phyloP scores from a whole-genome alignment of 2,888 invertebrate species.

The Macrophya alboannulata region DNA sequence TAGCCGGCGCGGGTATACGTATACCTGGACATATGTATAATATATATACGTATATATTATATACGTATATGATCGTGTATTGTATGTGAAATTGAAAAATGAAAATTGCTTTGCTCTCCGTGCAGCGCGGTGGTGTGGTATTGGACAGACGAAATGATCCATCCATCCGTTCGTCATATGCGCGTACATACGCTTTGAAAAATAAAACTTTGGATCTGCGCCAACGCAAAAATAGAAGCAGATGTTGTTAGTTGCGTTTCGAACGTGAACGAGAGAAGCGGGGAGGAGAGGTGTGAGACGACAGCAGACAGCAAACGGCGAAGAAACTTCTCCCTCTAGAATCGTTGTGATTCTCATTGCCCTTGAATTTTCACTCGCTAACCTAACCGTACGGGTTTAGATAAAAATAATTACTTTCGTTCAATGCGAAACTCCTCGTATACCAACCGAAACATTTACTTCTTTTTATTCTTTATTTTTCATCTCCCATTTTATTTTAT shows the following conservation, averaged over 20 bases:
- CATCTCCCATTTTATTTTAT: neutral
- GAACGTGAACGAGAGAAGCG: conserved; percentile 61
- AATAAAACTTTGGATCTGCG: conserved; percentile 78
- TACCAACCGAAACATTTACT: neutral
- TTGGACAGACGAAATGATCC: conserved; percentile 61
- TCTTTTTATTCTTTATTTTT: neutral
- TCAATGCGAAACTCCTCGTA: conserved; percentile 64
- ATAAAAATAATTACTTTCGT: conserved; percentile 77
- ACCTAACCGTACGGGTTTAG: conserved; percentile 67
- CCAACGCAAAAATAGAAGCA: conserved; percentile 80
- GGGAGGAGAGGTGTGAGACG: conserved; percentile 39
- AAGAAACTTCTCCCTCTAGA: conserved; percentile 57
- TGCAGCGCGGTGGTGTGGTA: conserved; percentile 1
- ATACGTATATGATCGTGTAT: too few relatives aligned
- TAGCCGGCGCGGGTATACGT: neutral
- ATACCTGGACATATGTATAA: too few relatives aligned
- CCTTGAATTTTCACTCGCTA: conserved; percentile 76
- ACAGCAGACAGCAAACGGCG: conserved; percentile 44
- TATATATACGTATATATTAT: too few relatives aligned
- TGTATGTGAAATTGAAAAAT: conserved; percentile 37
- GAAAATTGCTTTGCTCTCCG: conserved; percentile 7
- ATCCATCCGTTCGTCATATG: conserved; percentile 74
- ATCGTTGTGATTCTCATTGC: conserved; percentile 71
- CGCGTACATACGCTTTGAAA: conserved; percentile 72
- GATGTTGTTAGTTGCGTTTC: conserved; percentile 78